Evolutionary conservation across 2,797 vertebrate species (phyloP).

Genomic region (Chloroceryle inda): DNA sequence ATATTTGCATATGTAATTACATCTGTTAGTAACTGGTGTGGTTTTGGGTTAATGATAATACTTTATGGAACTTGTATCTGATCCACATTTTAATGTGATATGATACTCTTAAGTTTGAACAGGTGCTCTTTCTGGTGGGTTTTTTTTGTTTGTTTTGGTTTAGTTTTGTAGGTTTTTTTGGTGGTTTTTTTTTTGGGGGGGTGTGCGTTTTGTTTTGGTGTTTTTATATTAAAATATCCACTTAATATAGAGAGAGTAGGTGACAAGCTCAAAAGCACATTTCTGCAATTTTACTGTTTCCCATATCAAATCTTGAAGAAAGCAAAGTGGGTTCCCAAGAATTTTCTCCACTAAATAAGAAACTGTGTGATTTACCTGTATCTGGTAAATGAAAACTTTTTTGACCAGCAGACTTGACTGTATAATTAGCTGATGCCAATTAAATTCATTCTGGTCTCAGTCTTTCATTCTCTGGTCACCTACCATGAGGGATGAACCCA

Average conservation of each 20-base stretch:
- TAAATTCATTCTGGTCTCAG: background rate
- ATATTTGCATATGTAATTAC: background rate
- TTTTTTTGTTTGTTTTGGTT: too few relatives aligned
- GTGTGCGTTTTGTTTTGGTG: too few relatives aligned
- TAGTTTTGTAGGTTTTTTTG: too few relatives aligned
- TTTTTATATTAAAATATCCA: background rate
- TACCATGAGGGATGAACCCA: background rate
- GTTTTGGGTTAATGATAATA: background rate
- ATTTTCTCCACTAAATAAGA: background rate
- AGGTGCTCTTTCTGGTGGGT: background rate
- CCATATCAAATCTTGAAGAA: background rate
- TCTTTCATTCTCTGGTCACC: background rate
- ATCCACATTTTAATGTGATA: background rate
- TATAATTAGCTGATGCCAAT: background rate
- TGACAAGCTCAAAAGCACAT: background rate
- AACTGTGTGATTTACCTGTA: background rate
- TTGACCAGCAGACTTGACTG: background rate
- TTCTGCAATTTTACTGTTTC: background rate
- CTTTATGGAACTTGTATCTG: background rate
- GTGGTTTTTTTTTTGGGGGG: too few relatives aligned
- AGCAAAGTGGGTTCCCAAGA: rapidly evolving
- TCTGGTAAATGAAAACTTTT: background rate
- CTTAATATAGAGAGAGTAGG: background rate
- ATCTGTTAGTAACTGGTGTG: background rate
- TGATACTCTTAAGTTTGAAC: background rate